Evolutionary conservation across 2,888 invertebrate genomes (phyloP), one percentile per base, ranked within the genome.

Genomic region (Toxonevra muliebris): DNA sequence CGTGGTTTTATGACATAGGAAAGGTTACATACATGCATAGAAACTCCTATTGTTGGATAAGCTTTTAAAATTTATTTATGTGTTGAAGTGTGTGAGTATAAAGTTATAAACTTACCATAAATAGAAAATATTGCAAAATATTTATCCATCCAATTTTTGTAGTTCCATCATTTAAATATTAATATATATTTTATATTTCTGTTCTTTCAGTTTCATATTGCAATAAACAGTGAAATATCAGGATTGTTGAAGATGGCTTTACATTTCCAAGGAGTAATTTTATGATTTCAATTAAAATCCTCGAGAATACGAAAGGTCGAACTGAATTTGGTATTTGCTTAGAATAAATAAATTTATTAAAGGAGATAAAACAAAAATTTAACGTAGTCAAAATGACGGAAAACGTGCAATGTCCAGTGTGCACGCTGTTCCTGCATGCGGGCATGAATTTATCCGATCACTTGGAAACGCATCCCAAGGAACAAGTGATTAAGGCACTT

Each of bases 381-480:
- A 68, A 71, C 58, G 15, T 50, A 55, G 55, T 65, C 75, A 82
- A 70, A 73, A 83, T 83, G 83, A 80, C 76, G 66, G 83, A 79
- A 70, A 81, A 80, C 69, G 79, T 89, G 76, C 89, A 89, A 82
- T 95, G 94, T 84, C 94, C 94, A 65, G 94, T 94, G 74, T 95
- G 94, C 86, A 94, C 94, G 50, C 87, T 94, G 71, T 94, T 90
- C 84, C 87, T 95, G 75, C 90, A 93, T 76, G 92, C 92, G 86
- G 94, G 94, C 67, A 94, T 94, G 87, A 90, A 91, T 69, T 86
- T 94, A 76, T 92, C 93, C 82, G 89, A 89, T 73, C 94, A 94
- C 83, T 87, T 95, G 83, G 91, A 93, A 80, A 94, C 93, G 40
- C 94, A 94, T 87, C 94, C 94, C 53, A 94, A 94, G 84, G 94